phyloP scores from a whole-genome alignment of 2,113 vertebrate species.

The Cyprinus carpio region DNA sequence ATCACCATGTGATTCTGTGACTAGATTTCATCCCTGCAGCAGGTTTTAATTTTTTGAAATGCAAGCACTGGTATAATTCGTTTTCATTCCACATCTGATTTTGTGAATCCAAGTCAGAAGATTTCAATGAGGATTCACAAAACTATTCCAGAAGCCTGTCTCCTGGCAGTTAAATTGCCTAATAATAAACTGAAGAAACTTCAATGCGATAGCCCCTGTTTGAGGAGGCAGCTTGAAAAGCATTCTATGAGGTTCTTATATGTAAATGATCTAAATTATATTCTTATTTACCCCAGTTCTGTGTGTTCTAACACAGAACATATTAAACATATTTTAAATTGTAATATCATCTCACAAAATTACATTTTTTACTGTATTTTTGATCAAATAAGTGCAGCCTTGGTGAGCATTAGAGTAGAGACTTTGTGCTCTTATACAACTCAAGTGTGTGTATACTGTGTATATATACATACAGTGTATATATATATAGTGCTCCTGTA shows the following conservation, averaged over 20 bases:
- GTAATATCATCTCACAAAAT: too few species aligned
- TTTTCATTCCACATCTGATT: slow-evolving; percentile 41
- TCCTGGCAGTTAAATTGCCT: neutral
- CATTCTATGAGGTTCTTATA: neutral
- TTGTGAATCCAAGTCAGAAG: slow-evolving; percentile 16
- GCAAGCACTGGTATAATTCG: neutral
- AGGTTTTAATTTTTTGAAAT: slow-evolving; percentile 15
- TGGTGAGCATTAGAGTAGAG: too few species aligned
- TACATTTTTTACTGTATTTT: too few species aligned
- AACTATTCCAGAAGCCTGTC: slow-evolving; percentile 8
- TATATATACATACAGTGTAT: too few species aligned
- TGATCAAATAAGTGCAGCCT: too few species aligned
- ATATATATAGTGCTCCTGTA: too few species aligned
- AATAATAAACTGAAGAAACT: neutral
- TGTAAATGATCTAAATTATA: neutral
- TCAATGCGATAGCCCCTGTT: neutral
- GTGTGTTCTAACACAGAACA: too few species aligned
- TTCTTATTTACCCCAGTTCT: neutral
- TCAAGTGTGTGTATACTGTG: too few species aligned
- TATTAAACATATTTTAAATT: too few species aligned
- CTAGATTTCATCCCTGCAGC: neutral
- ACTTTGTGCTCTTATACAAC: too few species aligned
- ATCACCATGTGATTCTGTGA: neutral
- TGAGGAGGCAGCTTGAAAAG: neutral
- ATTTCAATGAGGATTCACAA: slow-evolving; percentile 17